Base-by-base conservation (phyloP, 2,113 vertebrate species). In the Oncorhynchus tshawytscha region DNA sequence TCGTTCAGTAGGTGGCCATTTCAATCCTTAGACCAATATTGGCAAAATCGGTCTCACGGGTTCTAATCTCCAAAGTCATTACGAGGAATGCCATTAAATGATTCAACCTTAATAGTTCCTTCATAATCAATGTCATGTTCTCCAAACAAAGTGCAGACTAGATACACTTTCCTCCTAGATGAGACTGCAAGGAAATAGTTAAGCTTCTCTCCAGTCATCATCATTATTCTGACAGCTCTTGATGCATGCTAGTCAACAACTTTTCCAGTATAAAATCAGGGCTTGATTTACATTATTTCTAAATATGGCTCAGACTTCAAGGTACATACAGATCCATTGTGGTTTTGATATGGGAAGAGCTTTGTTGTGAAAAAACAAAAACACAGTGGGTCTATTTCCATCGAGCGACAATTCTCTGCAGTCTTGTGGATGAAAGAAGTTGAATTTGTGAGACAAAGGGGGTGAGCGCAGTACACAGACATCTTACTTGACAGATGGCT, bases 391-490 rank as follows among this genome's bases (percentile, higher is more conserved):
- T 90, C 90, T 93, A 90, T 92, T 93, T 92, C 84, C 89, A 88
- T 87, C 86, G 25, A 87, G 85, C 70, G 77, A 91, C 85, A 92
- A 90, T 82, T 89, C 90, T 91, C 88, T 74, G 84, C 88, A 90
- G 89, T 90, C 78, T 91, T 57, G 72, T 49, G 65, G 78, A 85
- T 89, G 90, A 90, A 91, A 92, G 90, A 91, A 88, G 90, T 88
- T 88, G 85, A 85, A 88, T 91, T 92, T 90, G 89, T 89, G 86
- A 90, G 88, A 91, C 86, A 91, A 91, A 90, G 86, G 83, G 85
- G 48, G 70, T 9, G 70, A 82, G 86, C 29, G 81, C 77, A 77
- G 82, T 29, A 71, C 45, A 83, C 73, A 84, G 78, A 82, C 88
- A 82, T 86, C 82, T 89, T 84, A 87, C 73, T 71, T 90, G 90